A percentile compares a stretch with the other conserved stretches of the same genome.
Evolutionary conservation across 2,113 vertebrate genomes (phyloP).

Genomic region (Nothocercus julius): DNA sequence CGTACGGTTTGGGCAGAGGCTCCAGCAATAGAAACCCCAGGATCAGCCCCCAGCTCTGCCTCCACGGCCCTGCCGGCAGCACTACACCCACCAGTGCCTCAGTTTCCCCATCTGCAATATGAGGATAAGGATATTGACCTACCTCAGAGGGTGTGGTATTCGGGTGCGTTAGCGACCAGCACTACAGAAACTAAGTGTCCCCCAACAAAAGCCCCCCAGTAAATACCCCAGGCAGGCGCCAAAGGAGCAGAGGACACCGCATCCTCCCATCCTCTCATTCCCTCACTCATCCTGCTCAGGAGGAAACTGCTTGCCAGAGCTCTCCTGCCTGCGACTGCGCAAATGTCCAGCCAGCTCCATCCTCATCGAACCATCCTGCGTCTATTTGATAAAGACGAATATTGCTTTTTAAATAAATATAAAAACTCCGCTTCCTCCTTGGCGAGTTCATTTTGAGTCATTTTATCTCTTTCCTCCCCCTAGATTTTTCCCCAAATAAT

Average conservation of each 20-base stretch:
- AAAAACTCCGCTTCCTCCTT: constrained; percentile 82
- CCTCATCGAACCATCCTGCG: constrained; percentile 66
- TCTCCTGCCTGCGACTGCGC: constrained; percentile 9
- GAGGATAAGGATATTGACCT: constrained; percentile 66
- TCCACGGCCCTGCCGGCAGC: neutral
- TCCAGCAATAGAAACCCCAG: neutral
- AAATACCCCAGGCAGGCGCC: constrained; percentile 10
- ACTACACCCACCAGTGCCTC: constrained; percentile 50
- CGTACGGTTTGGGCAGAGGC: neutral
- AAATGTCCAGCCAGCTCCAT: constrained; percentile 44
- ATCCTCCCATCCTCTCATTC: neutral
- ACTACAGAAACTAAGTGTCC: constrained; percentile 35
- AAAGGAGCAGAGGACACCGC: constrained; percentile 25
- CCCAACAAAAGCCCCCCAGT: neutral
- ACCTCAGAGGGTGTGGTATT: constrained; percentile 51
- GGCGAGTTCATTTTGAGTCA: constrained; percentile 85
- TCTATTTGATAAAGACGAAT: constrained; percentile 81
- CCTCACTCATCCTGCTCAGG: constrained; percentile 17
- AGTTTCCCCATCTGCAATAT: constrained; percentile 62
- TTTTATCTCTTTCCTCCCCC: constrained; percentile 84
- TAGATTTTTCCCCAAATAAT: constrained; percentile 86
- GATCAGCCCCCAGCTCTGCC: neutral
- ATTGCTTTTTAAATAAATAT: constrained; percentile 86
- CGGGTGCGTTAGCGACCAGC: constrained; percentile 48
- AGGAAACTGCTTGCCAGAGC: neutral